phyloP scores from a whole-genome alignment of 2,797 vertebrate species.

The Sarcophilus harrisii region DNA sequence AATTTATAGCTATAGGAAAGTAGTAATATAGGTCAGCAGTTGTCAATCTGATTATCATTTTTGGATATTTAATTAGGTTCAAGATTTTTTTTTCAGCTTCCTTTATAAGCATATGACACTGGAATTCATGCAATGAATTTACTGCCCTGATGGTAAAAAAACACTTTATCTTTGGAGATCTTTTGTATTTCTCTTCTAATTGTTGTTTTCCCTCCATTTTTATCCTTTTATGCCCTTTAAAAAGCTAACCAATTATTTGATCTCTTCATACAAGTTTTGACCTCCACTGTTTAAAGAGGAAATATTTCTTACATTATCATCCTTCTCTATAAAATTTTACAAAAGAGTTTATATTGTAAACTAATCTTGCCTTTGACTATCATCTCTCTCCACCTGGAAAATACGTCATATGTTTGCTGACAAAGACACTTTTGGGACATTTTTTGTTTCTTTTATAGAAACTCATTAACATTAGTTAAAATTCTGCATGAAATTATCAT shows the following conservation, averaged over 20 bases:
- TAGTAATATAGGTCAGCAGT: background rate
- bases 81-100: background rate
- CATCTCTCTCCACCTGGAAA: background rate
- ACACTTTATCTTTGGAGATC: background rate
- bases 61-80: background rate
- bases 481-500: background rate
- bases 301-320: background rate
- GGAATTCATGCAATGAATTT: background rate
- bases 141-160: background rate
- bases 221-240: background rate
- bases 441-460: background rate
- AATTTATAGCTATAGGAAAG: background rate
- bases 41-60: background rate
- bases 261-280: background rate
- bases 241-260: background rate
- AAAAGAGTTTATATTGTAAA: background rate
- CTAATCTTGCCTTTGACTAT: background rate
- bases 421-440: background rate
- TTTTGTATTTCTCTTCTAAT: background rate
- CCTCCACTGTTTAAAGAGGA: background rate
- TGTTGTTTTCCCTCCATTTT: background rate
- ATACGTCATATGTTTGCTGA: background rate
- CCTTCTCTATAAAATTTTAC: background rate
- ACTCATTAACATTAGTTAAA: background rate
- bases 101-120: background rate